Base-by-base conservation (phyloP, 2,797 vertebrate species). In the Melopsittacus undulatus region DNA sequence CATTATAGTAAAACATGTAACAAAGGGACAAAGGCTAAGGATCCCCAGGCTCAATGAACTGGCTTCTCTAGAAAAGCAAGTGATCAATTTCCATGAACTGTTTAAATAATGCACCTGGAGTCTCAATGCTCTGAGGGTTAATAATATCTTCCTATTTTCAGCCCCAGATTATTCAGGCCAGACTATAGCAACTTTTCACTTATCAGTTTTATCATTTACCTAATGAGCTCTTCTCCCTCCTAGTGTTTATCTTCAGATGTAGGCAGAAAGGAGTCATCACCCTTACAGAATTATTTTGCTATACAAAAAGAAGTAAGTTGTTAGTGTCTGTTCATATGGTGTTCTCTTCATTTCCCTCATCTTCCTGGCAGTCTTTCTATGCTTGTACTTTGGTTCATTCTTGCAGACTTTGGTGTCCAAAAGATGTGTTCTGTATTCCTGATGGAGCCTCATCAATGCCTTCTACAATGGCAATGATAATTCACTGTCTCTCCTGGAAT, bases 171-270 rank as follows among this genome's bases (percentile, higher is more conserved):
- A 57, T 62, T 75, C 85, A 78, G 54, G 34, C 23, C 49, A 81
- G 40, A 57, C 42, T 86, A 51, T 14, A 91, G 23, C 15, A 92
- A 68, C 32, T 77, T 68, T 88, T 75, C 68, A 56, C 54, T 54
- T n/a, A 40, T 57, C 36, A n/a, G 23, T 77, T 87, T 91, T 75
- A 75, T 54, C 15, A 49, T 94, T 90, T 90, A 68, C 77, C 70
- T 90, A 78, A 87, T 66, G 66, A 93, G 67, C 74, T 92, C 66
- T 89, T 90, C 49, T 89, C 42, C 38, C 69, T 94, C 83, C 77
- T 49, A 38, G 69, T 86, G 86, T 90, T 95, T 90, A 42, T 62
- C 77, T 49, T 93, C 62, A 93, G 66, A 92, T 62, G 49, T 66
- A 92, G 86, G 34, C 34, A 93, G 77, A 93, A 86, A 83, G 54